Evolutionary conservation across 2,888 invertebrate species (phyloP).

Genomic region (Tineola bisselliella): DNA sequence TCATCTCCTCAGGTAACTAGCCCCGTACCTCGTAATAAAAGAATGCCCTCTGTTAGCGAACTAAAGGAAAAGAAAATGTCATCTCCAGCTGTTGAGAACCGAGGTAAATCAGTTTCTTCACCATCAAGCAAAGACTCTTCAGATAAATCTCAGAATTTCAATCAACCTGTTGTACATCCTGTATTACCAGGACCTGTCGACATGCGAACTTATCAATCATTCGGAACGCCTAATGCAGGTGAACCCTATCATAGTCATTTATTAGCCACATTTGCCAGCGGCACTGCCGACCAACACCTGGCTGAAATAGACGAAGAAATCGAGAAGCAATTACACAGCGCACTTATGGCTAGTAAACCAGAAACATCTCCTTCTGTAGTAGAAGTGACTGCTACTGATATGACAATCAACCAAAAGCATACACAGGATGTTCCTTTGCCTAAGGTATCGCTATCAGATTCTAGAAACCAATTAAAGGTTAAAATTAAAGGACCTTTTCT

Average conservation of each 20-base stretch:
- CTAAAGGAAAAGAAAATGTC: slow-evolving; percentile 57
- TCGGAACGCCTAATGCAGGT: slow-evolving; percentile 65
- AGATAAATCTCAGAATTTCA: slow-evolving; percentile 14
- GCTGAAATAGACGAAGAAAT: slow-evolving; percentile 82
- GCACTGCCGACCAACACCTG: slow-evolving; percentile 74
- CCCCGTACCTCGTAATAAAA: slow-evolving; percentile 54
- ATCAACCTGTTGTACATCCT: slow-evolving; percentile 69
- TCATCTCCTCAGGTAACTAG: slow-evolving; percentile 69
- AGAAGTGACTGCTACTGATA: slow-evolving; percentile 33
- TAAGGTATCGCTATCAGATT: slow-evolving; percentile 81
- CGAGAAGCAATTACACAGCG: slow-evolving; percentile 79
- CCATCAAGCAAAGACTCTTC: slow-evolving; percentile 16
- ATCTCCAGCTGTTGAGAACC: slow-evolving; percentile 39
- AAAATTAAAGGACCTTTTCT: slow-evolving; percentile 91
- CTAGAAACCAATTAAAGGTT: slow-evolving; percentile 86
- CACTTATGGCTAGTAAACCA: slow-evolving; percentile 69
- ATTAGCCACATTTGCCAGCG: slow-evolving; percentile 72
- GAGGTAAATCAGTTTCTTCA: slow-evolving; percentile 13
- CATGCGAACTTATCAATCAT: slow-evolving; percentile 84
- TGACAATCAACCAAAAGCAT: slow-evolving; percentile 23
- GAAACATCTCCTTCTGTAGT: slow-evolving; percentile 18
- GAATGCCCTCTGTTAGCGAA: slow-evolving; percentile 40
- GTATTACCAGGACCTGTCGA: slow-evolving; percentile 88
- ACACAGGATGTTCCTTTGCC: slow-evolving; percentile 37
- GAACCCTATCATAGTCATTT: slow-evolving; percentile 73